A percentile compares a stretch with the other conserved stretches of the same genome.
Conservation (phyloP, 2,797 vertebrate species). For the Tragelaphus eurycerus region DNA sequence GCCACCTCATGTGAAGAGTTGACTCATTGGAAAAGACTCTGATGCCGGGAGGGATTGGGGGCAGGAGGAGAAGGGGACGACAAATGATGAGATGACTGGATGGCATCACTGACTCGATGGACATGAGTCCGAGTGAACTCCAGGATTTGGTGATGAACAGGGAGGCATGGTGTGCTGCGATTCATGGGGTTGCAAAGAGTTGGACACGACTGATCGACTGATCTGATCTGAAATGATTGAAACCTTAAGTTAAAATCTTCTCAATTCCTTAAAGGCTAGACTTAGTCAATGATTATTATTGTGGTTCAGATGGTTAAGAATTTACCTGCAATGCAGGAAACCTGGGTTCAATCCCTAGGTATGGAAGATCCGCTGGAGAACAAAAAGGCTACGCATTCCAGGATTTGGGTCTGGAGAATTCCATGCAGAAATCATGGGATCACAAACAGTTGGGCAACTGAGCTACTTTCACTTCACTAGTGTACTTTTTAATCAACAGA, state of each 20-base stretch:
- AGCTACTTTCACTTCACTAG: not conserved
- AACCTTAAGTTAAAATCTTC: conserved; percentile 21
- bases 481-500: not conserved
- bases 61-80: too few relatives aligned
- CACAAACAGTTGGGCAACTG: not conserved
- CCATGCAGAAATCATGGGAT: not conserved
- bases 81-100: too few relatives aligned
- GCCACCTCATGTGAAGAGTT: too few relatives aligned
- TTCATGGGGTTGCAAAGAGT: too few relatives aligned
- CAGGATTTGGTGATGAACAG: too few relatives aligned
- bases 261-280: not conserved
- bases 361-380: not conserved
- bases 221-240: not conserved
- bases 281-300: not conserved
- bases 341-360: rapidly evolving
- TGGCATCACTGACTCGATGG: too few relatives aligned
- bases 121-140: too few relatives aligned
- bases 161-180: too few relatives aligned
- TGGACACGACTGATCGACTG: too few relatives aligned
- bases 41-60: too few relatives aligned
- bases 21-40: too few relatives aligned
- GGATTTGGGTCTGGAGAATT: not conserved
- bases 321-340: not conserved
- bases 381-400: not conserved
- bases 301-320: not conserved